A percentile compares a stretch with the other conserved stretches of the same genome.
Evolutionary conservation across 2,888 invertebrate genomes (phyloP).

Genomic region (Creontiades dilutus): DNA sequence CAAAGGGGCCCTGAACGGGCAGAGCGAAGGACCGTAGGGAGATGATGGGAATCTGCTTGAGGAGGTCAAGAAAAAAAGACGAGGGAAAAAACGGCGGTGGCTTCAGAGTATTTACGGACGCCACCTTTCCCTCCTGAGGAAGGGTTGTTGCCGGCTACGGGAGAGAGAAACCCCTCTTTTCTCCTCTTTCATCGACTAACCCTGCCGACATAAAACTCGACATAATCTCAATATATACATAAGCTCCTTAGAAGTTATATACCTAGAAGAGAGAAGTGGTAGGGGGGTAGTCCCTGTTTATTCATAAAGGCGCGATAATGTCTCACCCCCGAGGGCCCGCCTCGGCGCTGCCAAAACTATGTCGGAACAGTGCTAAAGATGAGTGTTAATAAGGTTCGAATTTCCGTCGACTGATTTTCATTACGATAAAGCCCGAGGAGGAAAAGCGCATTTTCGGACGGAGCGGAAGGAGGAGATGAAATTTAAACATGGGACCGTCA

Average conservation of each 20-base stretch:
- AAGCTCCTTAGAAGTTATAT: conserved; percentile 55
- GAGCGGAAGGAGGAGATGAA: neutral
- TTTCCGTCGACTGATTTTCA: conserved; percentile 61
- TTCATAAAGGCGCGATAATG: conserved; percentile 60
- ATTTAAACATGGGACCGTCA: conserved; percentile 49
- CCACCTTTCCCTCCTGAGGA: conserved; percentile 26
- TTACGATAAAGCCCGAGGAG: conserved; percentile 47
- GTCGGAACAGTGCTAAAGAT: conserved; percentile 46
- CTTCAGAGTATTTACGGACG: conserved; percentile 53
- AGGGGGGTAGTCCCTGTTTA: conserved; percentile 49
- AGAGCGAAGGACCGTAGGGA: conserved; percentile 9
- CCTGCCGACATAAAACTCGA: conserved; percentile 49
- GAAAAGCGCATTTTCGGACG: neutral
- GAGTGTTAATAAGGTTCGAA: conserved; percentile 66
- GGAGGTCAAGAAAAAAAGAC: conserved; percentile 48
- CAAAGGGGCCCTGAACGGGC: conserved; percentile 39
- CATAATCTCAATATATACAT: conserved; percentile 62
- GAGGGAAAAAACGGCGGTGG: neutral
- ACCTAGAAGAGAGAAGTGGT: neutral
- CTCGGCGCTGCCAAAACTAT: neutral
- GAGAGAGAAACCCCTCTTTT: conserved; percentile 21
- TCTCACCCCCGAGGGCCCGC: neutral
- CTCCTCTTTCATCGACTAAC: conserved; percentile 21
- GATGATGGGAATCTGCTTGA: conserved; percentile 59
- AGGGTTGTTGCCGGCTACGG: neutral